Evolutionary conservation across 2,113 vertebrate species (phyloP).

Genomic region (Cathartes aura): DNA sequence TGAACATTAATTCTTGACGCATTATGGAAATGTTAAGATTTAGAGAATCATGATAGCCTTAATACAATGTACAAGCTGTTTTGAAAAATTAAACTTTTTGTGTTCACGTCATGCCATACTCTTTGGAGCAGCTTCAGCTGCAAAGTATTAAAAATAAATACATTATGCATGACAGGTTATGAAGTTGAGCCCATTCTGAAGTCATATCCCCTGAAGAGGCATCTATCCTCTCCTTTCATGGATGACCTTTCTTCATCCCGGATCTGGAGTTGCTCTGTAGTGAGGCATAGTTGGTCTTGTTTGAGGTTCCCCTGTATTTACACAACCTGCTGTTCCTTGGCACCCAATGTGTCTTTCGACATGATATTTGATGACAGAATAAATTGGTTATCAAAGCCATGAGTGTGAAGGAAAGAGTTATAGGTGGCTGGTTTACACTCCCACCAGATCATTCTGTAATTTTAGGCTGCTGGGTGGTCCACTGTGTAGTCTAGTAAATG

Average conservation of each 20-base stretch:
- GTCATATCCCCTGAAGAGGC: not conserved
- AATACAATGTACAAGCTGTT: not conserved
- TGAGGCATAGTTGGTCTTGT: not conserved
- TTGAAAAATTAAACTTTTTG: not conserved
- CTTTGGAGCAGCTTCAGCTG: not conserved
- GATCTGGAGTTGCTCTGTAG: not conserved
- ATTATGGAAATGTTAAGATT: not conserved
- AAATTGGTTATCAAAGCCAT: not conserved
- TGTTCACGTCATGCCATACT: not conserved
- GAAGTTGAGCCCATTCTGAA: not conserved
- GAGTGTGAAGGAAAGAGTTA: not conserved
- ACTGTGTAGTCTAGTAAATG: not conserved
- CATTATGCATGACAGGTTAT: not conserved
- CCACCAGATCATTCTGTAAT: not conserved
- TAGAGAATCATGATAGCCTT: not conserved
- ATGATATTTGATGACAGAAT: not conserved
- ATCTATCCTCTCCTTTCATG: not conserved
- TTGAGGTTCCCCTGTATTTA: not conserved
- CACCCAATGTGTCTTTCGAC: not conserved
- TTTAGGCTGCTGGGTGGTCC: not conserved
- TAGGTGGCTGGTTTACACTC: not conserved
- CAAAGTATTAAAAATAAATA: not conserved
- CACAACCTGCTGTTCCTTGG: not conserved
- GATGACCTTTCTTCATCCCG: not conserved
- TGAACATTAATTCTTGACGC: not conserved